Conservation (phyloP, 2,113 vertebrate species). For the Peromyscus leucopus region DNA sequence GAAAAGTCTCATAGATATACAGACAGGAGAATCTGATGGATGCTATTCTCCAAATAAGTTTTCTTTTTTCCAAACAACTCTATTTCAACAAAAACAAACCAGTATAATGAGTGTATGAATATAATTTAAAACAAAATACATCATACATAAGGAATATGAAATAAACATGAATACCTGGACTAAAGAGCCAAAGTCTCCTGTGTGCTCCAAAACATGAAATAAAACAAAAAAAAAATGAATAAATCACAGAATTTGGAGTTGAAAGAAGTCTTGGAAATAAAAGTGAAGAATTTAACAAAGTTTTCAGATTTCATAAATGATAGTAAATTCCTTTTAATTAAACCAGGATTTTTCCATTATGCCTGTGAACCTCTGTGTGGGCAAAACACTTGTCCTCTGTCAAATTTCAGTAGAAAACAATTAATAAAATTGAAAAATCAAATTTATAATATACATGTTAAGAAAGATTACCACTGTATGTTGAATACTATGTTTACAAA, state of each 20-base stretch:
- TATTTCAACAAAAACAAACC: background rate
- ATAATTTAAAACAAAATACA: background rate
- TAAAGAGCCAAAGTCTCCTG: background rate
- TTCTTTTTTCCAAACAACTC: background rate
- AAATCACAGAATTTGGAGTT: background rate
- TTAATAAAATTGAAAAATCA: background rate
- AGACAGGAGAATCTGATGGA: background rate
- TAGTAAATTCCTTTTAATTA: background rate
- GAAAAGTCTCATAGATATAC: background rate
- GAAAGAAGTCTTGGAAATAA: background rate
- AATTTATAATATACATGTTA: background rate
- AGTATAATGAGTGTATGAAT: background rate
- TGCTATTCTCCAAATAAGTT: too few species aligned
- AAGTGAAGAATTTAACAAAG: background rate
- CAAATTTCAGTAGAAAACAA: background rate
- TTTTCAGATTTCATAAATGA: background rate
- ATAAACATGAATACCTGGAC: background rate
- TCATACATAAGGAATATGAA: background rate
- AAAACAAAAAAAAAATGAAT: background rate
- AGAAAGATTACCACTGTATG: background rate
- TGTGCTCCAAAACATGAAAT: background rate
- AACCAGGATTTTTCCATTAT: background rate
- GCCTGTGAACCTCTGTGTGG: background rate
- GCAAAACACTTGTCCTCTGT: background rate
- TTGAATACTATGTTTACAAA: background rate